Percentiles rank a stretch among this genome's conserved stretches.
phyloP scores from a whole-genome alignment of 2,797 vertebrate genomes.

The Alectoris magna region DNA sequence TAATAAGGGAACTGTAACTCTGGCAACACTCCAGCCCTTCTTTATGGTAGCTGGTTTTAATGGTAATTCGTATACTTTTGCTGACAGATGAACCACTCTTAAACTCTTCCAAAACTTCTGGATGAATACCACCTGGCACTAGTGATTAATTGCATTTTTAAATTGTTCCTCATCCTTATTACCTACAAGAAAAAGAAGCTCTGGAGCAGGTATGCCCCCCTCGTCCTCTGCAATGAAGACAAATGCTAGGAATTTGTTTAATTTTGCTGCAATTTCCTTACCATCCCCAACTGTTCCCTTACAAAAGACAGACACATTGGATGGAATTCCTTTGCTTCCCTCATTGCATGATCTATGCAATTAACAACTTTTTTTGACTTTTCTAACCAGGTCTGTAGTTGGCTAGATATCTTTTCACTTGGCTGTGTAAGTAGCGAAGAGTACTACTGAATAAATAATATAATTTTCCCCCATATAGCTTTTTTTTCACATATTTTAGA shows the following conservation, averaged over 20 bases:
- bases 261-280: conserved; percentile 32
- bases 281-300: conserved; percentile 3
- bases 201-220: neutral
- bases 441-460: neutral
- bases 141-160: neutral
- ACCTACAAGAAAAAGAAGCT: neutral
- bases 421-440: neutral
- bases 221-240: neutral
- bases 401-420: neutral
- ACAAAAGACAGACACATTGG: neutral
- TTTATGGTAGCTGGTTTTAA: conserved; percentile 8
- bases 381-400: neutral
- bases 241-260: conserved; percentile 5
- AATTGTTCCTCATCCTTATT: conserved; percentile 6
- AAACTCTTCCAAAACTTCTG: conserved; percentile 15
- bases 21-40: neutral
- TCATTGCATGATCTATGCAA: neutral
- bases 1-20: conserved; percentile 9
- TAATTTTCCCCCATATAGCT: accelerated
- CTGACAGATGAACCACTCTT: neutral
- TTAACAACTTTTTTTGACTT: neutral
- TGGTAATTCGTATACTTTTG: neutral
- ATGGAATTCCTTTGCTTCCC: neutral
- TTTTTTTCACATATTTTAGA: neutral
- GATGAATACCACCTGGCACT: neutral